Conservation (phyloP, 2,113 vertebrate genomes). For the chimpanzee (Pan troglodytes) region DNA sequence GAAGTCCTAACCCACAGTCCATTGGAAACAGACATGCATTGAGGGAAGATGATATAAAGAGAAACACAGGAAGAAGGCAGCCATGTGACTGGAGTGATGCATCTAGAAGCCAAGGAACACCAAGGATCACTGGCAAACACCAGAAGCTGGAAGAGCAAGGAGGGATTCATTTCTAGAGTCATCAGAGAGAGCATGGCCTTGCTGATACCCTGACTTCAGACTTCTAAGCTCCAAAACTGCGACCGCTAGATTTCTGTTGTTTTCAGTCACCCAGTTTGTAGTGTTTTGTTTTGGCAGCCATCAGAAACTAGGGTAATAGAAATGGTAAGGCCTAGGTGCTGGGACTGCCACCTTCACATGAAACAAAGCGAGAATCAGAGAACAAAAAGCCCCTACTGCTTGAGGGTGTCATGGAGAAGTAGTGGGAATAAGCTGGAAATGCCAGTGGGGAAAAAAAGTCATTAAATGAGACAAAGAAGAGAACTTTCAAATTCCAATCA, state of each 20-base stretch:
- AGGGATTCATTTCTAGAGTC: background rate
- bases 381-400: too few species aligned
- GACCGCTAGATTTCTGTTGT: background rate
- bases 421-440: too few species aligned
- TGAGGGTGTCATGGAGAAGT: too few species aligned
- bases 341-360: background rate
- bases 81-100: background rate
- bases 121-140: background rate
- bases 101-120: background rate
- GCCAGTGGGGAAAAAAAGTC: background rate
- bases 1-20: background rate
- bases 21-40: background rate
- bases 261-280: background rate
- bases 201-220: too few species aligned
- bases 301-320: background rate
- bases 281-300: background rate
- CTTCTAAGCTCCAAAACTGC: background rate
- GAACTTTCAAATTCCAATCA: background rate
- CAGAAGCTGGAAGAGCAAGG: background rate
- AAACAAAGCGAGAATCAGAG: background rate
- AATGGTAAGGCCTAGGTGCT: background rate
- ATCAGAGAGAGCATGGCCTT: background rate
- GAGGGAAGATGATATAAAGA: background rate
- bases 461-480: background rate
- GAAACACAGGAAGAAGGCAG: background rate